Base-by-base conservation (phyloP, 2,888 invertebrate genomes). In the Amphimallon solstitiale region DNA sequence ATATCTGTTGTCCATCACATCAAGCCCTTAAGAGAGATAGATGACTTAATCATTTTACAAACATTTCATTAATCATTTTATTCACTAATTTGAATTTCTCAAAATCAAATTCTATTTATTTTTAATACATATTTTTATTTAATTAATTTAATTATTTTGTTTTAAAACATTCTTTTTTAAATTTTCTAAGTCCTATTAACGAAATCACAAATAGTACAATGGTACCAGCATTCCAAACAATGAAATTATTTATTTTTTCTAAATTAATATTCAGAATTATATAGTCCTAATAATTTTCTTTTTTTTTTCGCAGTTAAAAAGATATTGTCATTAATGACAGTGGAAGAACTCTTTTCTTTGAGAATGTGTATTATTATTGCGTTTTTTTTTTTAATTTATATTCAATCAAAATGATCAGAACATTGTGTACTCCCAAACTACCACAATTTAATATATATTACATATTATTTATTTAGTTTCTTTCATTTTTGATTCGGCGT, bases 1-100 rank as follows among this genome's bases (percentile, higher is more conserved):
- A 23, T 49, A 66, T 64, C 46, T 70, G 70, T 48, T 67, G 67
- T 70, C 70, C 65, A 67, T 66, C 68, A 54, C 65, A 66, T 67
- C 68, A 66, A 69, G 66, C 69, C 68, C 76, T 80, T 81, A 81
- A 79, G 80, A 82, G 81, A 82, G 81, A 82, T 80, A 81, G 80
- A 81, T 80, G 79, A 80, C 79, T 72, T 73, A 74, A 71, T 68
- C 69, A 66, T 54, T 63, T 23, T 23, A 29, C n/a, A n/a, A n/a
- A n/a, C n/a, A 43, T 49, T 48, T 40, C 69, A 71, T 70, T 67
- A 71, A 67, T 63, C 68, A 64, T 66, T 66, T 73, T 70, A 70
- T 64, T 66, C 69, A 56, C 69, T 71, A 71, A 69, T 68, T 68
- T 71, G 72, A 70, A 71, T 19, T 9, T 10, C 0, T 37, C 35